Conservation (phyloP, 2,113 vertebrate species). For the Rissa tridactyla region DNA sequence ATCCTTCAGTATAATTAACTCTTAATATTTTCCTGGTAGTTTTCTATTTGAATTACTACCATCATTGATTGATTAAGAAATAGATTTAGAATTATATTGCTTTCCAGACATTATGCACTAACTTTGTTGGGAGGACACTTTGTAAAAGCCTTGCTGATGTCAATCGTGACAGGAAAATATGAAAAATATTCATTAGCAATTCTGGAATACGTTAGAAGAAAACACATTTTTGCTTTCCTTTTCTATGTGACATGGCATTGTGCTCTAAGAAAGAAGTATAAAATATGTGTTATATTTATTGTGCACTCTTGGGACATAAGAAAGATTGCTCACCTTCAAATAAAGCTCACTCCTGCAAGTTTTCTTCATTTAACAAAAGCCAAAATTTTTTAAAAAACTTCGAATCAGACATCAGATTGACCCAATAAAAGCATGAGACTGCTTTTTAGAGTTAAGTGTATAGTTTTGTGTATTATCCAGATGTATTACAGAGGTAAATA, state of each 20-base stretch:
- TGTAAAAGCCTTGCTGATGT: background rate
- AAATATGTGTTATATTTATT: background rate
- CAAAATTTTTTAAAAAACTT: background rate
- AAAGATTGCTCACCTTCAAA: background rate
- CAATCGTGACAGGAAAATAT: background rate
- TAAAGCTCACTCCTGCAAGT: background rate
- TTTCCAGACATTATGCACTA: background rate
- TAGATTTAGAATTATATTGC: background rate
- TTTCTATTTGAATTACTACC: background rate
- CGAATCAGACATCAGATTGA: background rate
- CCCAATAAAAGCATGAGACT: conserved; percentile 54
- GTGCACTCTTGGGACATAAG: background rate
- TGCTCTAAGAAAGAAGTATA: background rate
- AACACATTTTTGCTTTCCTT: background rate
- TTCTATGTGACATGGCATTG: background rate
- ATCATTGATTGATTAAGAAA: background rate
- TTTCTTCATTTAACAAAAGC: conserved; percentile 7
- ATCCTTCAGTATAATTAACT: background rate
- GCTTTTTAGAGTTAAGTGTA: conserved; percentile 65
- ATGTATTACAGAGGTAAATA: conserved; percentile 73
- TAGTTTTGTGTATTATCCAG: conserved; percentile 62
- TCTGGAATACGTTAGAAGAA: background rate
- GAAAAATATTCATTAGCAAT: background rate
- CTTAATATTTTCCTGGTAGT: background rate
- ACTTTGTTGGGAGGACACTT: background rate